Evolutionary conservation across 2,797 vertebrate genomes (phyloP), one percentile per base, ranked within the genome.

Genomic region (Chiloscyllium punctatum): DNA sequence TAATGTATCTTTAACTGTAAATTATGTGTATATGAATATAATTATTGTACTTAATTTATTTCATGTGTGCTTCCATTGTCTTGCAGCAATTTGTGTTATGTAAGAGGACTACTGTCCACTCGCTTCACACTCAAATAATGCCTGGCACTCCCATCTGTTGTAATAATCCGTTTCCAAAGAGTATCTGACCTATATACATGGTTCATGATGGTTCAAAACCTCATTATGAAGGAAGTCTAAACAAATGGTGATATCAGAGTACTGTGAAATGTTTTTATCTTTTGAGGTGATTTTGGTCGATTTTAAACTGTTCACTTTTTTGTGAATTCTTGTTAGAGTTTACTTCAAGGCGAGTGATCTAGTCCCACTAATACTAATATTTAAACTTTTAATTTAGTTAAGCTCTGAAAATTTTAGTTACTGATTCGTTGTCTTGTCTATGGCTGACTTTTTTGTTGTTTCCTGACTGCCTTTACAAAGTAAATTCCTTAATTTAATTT

Each of bases 11-110:
- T 21, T 88, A 91, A 66, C 53, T 91, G 88, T 91, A 95, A 95
- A 51, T 94, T 69, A 94, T 37, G 48, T 95, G 94, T 95, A 33
- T 74, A 95, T 95, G 51, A 95, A 95, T 95, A 95, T 48, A 57
- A 30, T 95, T 95, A 71, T 95, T 95, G 94, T 77, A 77, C 71
- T 53, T 95, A 74, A 77, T 57, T 95, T 77, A n/a, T 95, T 53
- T 95, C 71, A 33, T n/a, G 25, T 95, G 94, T 95, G 71, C 51
- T 74, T 95, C 48, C 37, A 33, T 95, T 95, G 69, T 95, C 48
- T 74, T 95, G 71, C 71, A 74, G 48, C 62, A 95, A 16, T 94
- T 48, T 15, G 23, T 62, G 9, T 90, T 77, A 9, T 77, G 48
- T 53, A 53, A 77, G 71, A 33, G n/a, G 27, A 48, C 71, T 92